phyloP scores from a whole-genome alignment of 1,140 invertebrate genomes.

The Thalassaphorura encarpata region DNA sequence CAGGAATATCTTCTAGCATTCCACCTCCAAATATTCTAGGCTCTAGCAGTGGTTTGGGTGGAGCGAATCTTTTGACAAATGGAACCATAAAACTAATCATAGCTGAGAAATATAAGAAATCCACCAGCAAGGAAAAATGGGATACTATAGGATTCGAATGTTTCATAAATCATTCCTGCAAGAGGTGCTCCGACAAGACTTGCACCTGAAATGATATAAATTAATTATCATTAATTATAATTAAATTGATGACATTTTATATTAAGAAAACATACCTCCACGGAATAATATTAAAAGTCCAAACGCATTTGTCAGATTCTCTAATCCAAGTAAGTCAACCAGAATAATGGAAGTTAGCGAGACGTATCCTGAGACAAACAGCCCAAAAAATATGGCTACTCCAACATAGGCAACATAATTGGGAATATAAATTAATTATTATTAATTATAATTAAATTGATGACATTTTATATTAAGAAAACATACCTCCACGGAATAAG shows the following conservation, averaged over 20 bases:
- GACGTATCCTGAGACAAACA: constrained; percentile 94
- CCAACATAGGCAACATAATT: background rate
- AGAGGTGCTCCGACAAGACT: constrained; percentile 34
- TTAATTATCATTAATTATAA: background rate
- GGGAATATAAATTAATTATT: background rate
- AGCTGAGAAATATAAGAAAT: constrained; percentile 73
- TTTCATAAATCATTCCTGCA: constrained; percentile 77
- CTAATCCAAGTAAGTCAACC: constrained; percentile 87
- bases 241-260: constrained; percentile 2
- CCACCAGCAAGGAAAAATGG: constrained; percentile 85
- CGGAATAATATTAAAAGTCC: constrained; percentile 89
- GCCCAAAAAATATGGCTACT: constrained; percentile 68
- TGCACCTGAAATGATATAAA: background rate
- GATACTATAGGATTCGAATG: constrained; percentile 69
- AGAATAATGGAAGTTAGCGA: constrained; percentile 96
- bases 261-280: constrained; percentile 83
- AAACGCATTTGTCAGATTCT: constrained; percentile 93
- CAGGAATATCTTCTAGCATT: constrained; percentile 60
- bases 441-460: constrained; percentile 2
- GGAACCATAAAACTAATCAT: constrained; percentile 75
- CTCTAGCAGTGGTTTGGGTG: constrained; percentile 50
- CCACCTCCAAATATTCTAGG: constrained; percentile 67
- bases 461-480: constrained; percentile 38
- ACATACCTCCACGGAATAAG: constrained; percentile 83
- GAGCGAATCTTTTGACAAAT: constrained; percentile 52